Conservation (phyloP, 1,140 invertebrate species). For the Lucilia sericata region DNA sequence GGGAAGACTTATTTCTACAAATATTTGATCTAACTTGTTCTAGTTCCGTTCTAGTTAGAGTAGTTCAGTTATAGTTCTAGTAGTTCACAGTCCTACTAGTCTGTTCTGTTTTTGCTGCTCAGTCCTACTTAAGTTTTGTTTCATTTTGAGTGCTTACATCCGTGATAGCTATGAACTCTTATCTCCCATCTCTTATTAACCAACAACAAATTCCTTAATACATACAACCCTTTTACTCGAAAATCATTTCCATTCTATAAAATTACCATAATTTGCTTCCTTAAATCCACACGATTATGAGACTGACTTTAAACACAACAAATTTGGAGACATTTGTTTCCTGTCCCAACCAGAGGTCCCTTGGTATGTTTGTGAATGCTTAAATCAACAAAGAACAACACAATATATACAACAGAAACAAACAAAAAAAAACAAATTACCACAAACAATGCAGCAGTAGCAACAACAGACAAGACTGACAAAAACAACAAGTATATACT, state of each 20-base stretch:
- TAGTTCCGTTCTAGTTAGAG: too few species aligned
- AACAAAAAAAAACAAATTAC: slow-evolving; percentile 15
- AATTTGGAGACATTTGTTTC: background rate
- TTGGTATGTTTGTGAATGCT: background rate
- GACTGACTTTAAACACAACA: background rate
- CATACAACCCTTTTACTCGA: background rate
- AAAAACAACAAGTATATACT: background rate
- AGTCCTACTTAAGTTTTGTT: too few species aligned
- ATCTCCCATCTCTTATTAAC: too few species aligned
- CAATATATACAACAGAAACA: background rate
- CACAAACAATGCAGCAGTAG: background rate
- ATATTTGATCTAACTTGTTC: too few species aligned
- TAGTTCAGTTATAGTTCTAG: too few species aligned
- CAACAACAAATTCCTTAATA: too few species aligned
- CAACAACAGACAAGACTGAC: slow-evolving; percentile 4
- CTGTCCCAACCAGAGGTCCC: background rate
- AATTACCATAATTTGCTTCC: slow-evolving; percentile 11
- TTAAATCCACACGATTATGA: background rate
- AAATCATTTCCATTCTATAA: background rate
- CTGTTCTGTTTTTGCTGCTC: too few species aligned
- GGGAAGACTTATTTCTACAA: too few species aligned
- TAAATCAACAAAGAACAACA: background rate
- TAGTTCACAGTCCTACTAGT: too few species aligned
- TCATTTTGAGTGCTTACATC: too few species aligned
- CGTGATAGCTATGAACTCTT: too few species aligned